Conservation (phyloP, 2,797 vertebrate species). For the Protosalanx chinensis region DNA sequence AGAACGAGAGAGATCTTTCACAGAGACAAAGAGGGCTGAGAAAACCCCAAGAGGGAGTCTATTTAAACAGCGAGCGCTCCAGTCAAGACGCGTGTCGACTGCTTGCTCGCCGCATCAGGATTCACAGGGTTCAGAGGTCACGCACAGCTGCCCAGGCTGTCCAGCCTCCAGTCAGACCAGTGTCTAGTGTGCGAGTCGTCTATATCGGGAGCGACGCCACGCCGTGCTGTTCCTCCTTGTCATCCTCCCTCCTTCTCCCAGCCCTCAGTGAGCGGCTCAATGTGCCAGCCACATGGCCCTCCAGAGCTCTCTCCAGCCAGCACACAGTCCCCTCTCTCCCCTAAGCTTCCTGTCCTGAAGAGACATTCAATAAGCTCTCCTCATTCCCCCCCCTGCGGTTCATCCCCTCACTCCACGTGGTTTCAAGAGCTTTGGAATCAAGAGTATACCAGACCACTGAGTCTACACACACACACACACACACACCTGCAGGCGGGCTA, state of each 20-base stretch:
- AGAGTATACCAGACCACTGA: slow-evolving; percentile 3
- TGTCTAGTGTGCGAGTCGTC: too few relatives aligned
- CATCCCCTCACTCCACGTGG: slow-evolving; percentile 15
- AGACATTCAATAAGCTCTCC: slow-evolving; percentile 22
- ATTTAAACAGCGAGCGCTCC: not conserved
- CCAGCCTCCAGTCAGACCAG: too few relatives aligned
- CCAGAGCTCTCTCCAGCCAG: slow-evolving; percentile 12
- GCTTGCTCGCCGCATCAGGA: not conserved
- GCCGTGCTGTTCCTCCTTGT: slow-evolving; percentile 5
- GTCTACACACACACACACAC: not conserved
- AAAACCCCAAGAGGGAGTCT: not conserved
- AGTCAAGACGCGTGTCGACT: not conserved
- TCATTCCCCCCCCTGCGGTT: slow-evolving; percentile 27
- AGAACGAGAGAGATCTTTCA: not conserved
- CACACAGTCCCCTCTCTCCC: slow-evolving; percentile 11
- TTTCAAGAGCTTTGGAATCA: slow-evolving; percentile 8
- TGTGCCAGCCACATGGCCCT: slow-evolving; percentile 58
- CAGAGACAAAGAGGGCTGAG: too few relatives aligned
- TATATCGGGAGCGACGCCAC: not conserved
- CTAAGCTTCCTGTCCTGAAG: slow-evolving; percentile 36
- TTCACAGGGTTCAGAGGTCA: slow-evolving; percentile 7
- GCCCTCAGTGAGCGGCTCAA: slow-evolving; percentile 29
- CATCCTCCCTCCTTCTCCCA: slow-evolving; percentile 6
- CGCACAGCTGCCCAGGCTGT: not conserved
- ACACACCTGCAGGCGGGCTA: not conserved